Conservation (phyloP, 2,888 invertebrate species). For the Spatulosminthurus flaviceps region DNA sequence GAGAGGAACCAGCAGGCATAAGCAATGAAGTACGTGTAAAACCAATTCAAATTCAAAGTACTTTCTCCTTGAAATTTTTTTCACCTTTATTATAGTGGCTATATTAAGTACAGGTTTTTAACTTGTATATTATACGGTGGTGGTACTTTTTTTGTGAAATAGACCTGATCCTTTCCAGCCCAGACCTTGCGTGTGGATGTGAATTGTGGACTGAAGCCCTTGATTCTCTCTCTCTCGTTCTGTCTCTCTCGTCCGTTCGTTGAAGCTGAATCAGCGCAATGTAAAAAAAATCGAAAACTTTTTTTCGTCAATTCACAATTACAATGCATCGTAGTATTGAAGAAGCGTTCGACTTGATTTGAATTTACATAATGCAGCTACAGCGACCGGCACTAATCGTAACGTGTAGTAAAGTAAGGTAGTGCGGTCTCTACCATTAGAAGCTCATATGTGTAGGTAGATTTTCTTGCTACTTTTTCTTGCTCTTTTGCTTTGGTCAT, state of each 20-base stretch:
- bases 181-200: slow-evolving; percentile 18
- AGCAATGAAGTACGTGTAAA: slow-evolving; percentile 1
- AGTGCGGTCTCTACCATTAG: background rate
- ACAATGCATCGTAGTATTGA: slow-evolving; percentile 9
- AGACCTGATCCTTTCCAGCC: slow-evolving; percentile 9
- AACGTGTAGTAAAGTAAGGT: slow-evolving; percentile 5
- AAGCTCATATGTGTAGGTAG: background rate
- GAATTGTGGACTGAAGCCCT: slow-evolving; percentile 10
- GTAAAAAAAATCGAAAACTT: background rate
- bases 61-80: slow-evolving; percentile 13
- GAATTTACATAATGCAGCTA: slow-evolving; percentile 8
- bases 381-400: slow-evolving; percentile 5
- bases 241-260: no score
- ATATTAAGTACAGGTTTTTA: slow-evolving; percentile 12
- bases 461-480: background rate
- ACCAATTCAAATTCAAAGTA: slow-evolving; percentile 18
- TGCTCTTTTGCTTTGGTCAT: background rate
- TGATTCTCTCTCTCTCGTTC: no score
- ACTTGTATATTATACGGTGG: slow-evolving; percentile 13
- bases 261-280: background rate
- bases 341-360: slow-evolving; percentile 9
- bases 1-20: no score
- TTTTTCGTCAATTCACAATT: slow-evolving; percentile 5
- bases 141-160: background rate
- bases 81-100: slow-evolving; percentile 10